Evolutionary conservation across 2,888 invertebrate genomes (phyloP), one percentile per base, ranked within the genome.

Genomic region (Leptinotarsa juncta): DNA sequence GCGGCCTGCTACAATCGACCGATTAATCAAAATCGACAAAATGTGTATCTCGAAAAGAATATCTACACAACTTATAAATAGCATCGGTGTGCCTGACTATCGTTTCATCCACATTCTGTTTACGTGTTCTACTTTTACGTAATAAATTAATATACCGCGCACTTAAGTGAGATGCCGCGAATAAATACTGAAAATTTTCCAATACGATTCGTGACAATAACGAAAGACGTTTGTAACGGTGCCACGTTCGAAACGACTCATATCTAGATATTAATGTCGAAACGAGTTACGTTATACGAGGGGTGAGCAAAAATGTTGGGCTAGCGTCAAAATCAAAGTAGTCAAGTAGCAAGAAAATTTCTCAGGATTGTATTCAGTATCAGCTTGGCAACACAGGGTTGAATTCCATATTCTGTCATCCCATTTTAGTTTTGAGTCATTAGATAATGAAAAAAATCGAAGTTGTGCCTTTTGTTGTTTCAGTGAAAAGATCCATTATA

Each of bases 161-260:
- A 23, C 26, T 57, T 23, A 4, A 57, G 57, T 20, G 23, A 57
- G 23, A 57, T 15, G 23, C 57, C 14, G 57, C 15, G 57, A 57
- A 57, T 23, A 57, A 57, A 57, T 57, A 57, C 23, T 57, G 57
- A 57, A 57, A 42, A 23, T 57, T 57, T 57, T 57, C 57, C 57
- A 15, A 57, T 57, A 57, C 23, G 23, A 23, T 57, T 57, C 57
- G 57, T 57, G 57, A 57, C 57, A 57, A 57, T 57, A 57, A 57
- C 20, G 20, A 23, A 14, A 15, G 57, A 14, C 14, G 23, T 16
- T 50, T 42, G 12, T 18, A 53, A 53, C 53, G 53, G 18, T 18
- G n/a, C 2, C 42, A 42, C 42, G 42, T 42, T 42, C 3, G 42
- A 42, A 42, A 42, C 42, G 42, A 42, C 42, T 42, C 42, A 57